Evolutionary conservation across 2,113 vertebrate species (phyloP).

Genomic region (Ceyx melanurus): DNA sequence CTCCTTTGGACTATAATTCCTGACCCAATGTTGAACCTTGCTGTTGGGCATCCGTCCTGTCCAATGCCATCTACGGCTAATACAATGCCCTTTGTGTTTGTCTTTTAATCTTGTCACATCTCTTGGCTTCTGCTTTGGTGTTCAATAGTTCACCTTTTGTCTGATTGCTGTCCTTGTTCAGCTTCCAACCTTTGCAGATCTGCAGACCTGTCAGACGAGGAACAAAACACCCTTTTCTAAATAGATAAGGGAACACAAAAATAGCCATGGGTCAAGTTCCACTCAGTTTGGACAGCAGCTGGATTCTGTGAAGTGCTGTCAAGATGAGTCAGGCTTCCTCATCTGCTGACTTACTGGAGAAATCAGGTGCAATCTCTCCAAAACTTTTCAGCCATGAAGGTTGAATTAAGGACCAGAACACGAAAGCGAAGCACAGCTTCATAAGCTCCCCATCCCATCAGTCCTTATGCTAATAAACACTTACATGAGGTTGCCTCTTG

Average conservation of each 20-base stretch:
- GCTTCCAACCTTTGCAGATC: background rate
- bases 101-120: conserved; percentile 10
- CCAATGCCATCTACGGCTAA: background rate
- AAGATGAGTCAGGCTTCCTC: background rate
- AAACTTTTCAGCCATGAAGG: background rate
- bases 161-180: background rate
- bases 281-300: background rate
- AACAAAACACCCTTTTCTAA: conserved; percentile 1
- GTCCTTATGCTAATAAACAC: background rate
- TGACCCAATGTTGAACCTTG: background rate
- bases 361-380: background rate
- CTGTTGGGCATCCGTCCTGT: background rate
- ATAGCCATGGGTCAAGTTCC: background rate
- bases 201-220: conserved; percentile 22
- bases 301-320: background rate
- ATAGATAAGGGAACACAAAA: conserved; percentile 3
- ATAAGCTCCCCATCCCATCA: background rate
- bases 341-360: background rate
- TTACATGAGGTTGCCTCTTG: background rate
- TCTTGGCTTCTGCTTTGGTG: background rate
- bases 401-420: background rate
- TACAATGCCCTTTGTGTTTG: background rate
- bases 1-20: background rate
- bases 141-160: conserved; percentile 27
- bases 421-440: background rate